Evolutionary conservation across 2,113 vertebrate genomes (phyloP), one percentile per base, ranked within the genome.

Genomic region (Tympanuchus pallidicinctus): DNA sequence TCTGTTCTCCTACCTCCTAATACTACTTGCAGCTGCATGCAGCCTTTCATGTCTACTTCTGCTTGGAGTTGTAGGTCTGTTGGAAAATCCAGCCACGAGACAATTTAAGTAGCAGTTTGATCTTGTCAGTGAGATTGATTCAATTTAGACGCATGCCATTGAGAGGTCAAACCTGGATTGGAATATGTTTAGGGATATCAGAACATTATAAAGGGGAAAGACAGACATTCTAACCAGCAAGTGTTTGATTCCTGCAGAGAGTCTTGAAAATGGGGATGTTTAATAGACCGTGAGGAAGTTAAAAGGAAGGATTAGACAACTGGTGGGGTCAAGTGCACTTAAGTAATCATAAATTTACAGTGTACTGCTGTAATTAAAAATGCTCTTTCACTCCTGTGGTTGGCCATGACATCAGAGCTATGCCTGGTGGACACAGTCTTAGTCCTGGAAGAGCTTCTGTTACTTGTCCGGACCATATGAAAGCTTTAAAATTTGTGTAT

Each of bases 231-330:
- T 89, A 95, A 9, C 36, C 48, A 82, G 74, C 77, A 69, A 94
- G 76, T 38, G 56, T 65, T 88, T 86, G 85, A 94, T 89, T 94
- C 93, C 93, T 94, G 69, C 95, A 94, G 79, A 92, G 82, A 90
- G 40, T 81, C 91, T 83, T 86, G 69, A 81, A 92, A 93, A 93
- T 83, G 88, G 94, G 94, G 94, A 97, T 97, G 95, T 95, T 94
- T 95, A 94, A 94, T 90, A 97, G 95, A 97, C 96, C 89, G 10
- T 92, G 88, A 88, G 89, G 91, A 97, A 97, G 73, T 96, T 96
- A 94, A 95, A 94, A 97, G 93, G 85, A 86, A 91, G 94, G 94
- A 97, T 97, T 97, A 96, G 91, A 88, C 89, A 92, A 91, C 85
- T 81, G 88, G 60, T 81, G 22, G 72, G 88, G 91, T 95, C 87